Evolutionary conservation across 2,113 vertebrate genomes (phyloP).

Genomic region (Myotis yumanensis): DNA sequence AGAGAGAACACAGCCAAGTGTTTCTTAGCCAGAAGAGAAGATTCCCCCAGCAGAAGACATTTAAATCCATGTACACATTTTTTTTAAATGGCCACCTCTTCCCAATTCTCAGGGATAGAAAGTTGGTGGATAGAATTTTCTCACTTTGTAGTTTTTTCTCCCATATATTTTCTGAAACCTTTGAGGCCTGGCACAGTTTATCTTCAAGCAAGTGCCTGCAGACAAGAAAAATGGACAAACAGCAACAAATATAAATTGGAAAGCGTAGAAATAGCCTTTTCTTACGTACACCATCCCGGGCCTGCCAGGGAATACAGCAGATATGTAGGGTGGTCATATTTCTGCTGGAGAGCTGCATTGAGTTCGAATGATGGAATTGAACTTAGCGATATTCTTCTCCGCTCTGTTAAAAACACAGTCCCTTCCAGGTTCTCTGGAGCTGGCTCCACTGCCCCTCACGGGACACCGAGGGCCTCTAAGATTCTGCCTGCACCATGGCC

Average conservation of each 20-base stretch:
- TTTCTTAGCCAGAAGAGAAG: not conserved
- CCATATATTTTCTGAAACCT: conserved; percentile 53
- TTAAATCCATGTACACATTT: not conserved
- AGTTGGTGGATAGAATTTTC: conserved; percentile 55
- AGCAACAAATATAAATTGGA: conserved; percentile 60
- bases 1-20: not conserved
- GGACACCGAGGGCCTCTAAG: not conserved
- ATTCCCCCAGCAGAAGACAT: not conserved
- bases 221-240: conserved; percentile 68
- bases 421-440: not conserved
- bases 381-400: not conserved
- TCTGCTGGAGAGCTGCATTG: not conserved
- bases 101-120: not conserved
- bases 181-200: conserved; percentile 51
- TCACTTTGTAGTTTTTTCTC: conserved; percentile 40
- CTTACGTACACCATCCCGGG: not conserved
- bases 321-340: not conserved
- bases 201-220: conserved; percentile 52
- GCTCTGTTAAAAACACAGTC: conserved; percentile 28
- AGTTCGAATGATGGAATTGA: conserved; percentile 9
- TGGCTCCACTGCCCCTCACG: not conserved
- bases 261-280: conserved; percentile 35
- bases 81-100: conserved; percentile 15
- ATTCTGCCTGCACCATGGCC: not conserved
- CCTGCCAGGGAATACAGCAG: not conserved